Conservation (phyloP, 2,888 invertebrate species). For the Melinopterus prodromus region DNA sequence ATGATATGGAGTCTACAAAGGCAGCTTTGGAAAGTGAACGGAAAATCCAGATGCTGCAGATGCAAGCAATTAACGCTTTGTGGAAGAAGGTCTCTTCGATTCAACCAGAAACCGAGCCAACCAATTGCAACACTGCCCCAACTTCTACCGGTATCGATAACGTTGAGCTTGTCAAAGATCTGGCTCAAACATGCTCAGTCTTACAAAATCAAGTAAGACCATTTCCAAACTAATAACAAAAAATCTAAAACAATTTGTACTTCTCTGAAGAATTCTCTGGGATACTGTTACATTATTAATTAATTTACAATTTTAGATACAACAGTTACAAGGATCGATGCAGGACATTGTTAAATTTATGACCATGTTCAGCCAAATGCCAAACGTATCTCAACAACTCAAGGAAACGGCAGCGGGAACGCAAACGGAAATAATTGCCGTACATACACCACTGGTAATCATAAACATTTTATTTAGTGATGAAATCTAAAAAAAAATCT, state of each 20-base stretch:
- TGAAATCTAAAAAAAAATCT: not conserved
- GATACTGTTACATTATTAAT: not conserved
- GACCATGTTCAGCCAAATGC: slow-evolving; percentile 62
- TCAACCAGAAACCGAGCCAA: slow-evolving; percentile 59
- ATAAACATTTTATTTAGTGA: not conserved
- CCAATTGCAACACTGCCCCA: slow-evolving; percentile 8
- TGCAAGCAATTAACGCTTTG: slow-evolving; percentile 89
- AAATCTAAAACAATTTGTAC: not conserved
- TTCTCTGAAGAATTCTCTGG: not conserved
- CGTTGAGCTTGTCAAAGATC: slow-evolving; percentile 73
- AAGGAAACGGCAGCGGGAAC: slow-evolving; percentile 68
- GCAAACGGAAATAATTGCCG: slow-evolving; percentile 83
- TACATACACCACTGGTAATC: slow-evolving; percentile 76
- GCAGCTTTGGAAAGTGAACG: slow-evolving; percentile 85
- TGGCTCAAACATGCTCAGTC: slow-evolving; percentile 78
- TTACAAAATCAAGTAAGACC: slow-evolving; percentile 71
- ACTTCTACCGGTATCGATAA: slow-evolving; percentile 56
- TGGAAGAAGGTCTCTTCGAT: slow-evolving; percentile 87
- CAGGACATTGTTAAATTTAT: slow-evolving; percentile 79
- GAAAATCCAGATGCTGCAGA: slow-evolving; percentile 85
- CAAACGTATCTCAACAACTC: slow-evolving; percentile 48
- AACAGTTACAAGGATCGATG: slow-evolving; percentile 81
- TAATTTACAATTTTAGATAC: slow-evolving; percentile 65
- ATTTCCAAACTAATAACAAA: not conserved
- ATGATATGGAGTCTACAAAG: slow-evolving; percentile 86